Evolutionary conservation across 2,888 invertebrate species (phyloP).

Genomic region (Parasteatoda lunata): DNA sequence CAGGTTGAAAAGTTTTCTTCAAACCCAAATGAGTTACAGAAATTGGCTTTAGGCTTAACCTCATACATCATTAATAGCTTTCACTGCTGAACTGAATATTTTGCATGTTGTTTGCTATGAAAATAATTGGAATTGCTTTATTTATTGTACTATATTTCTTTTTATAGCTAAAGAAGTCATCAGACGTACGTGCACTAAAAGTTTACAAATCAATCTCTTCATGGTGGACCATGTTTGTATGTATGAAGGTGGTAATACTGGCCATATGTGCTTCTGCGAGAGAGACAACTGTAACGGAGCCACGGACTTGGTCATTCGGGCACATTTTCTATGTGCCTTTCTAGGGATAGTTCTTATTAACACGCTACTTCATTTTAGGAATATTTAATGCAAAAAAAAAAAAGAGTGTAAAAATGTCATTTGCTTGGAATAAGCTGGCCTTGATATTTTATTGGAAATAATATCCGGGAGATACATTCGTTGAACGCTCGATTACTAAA

Average conservation of each 20-base stretch:
- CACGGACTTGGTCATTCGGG: neutral
- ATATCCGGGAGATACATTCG: too few species aligned
- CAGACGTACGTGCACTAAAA: constrained; percentile 91
- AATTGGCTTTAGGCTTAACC: too few species aligned
- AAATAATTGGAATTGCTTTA: neutral
- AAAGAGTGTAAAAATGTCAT: too few species aligned
- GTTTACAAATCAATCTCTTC: constrained; percentile 94
- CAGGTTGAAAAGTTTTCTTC: too few species aligned
- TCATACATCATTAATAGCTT: too few species aligned
- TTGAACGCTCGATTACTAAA: too few species aligned
- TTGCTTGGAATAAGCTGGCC: too few species aligned
- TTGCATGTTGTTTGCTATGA: neutral
- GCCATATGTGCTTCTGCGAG: constrained; percentile 99
- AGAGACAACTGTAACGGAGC: constrained; percentile 93
- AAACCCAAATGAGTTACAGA: too few species aligned
- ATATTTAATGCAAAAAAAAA: constrained; percentile 1
- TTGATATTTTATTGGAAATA: too few species aligned
- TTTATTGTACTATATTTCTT: neutral
- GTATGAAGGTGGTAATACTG: constrained; percentile 98
- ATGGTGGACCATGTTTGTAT: constrained; percentile 99
- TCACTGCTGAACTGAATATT: too few species aligned
- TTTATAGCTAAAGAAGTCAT: constrained; percentile 79
- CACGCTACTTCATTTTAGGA: constrained; percentile 2
- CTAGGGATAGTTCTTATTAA: constrained; percentile 18
- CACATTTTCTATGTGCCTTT: constrained; percentile 38